phyloP scores from a whole-genome alignment of 2,888 invertebrate genomes.

The Nowickia ferox region DNA sequence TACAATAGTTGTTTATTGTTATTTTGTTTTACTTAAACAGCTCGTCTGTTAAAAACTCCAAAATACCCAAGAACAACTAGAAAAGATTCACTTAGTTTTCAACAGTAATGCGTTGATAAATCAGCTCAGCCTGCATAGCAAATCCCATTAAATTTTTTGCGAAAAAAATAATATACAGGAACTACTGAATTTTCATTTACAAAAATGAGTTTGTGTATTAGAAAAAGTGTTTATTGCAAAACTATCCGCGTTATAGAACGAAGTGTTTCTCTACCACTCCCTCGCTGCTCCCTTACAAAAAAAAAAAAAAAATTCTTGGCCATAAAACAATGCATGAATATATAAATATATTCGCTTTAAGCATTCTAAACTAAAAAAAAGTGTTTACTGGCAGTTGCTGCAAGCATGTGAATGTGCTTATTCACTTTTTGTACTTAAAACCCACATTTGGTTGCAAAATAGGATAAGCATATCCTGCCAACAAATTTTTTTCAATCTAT shows the following conservation, averaged over 20 bases:
- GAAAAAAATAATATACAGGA: conserved; percentile 2
- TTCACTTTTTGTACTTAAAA: not conserved
- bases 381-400: not conserved
- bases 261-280: not conserved
- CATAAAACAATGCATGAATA: conserved; percentile 25
- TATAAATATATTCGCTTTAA: not conserved
- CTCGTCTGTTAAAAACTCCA: not conserved
- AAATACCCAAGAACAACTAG: conserved; percentile 22
- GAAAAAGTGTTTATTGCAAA: not conserved
- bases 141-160: conserved; percentile 65
- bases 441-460: conserved; percentile 30
- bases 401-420: not conserved
- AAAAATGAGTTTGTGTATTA: conserved; percentile 32
- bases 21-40: not conserved
- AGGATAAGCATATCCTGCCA: conserved; percentile 32
- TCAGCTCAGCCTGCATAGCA: conserved; percentile 65
- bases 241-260: not conserved
- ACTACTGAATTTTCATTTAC: conserved; percentile 18
- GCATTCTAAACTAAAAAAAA: not conserved
- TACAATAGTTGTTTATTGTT: not conserved
- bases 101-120: conserved; percentile 71
- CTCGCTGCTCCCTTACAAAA: not conserved
- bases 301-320: not conserved
- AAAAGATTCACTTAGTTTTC: conserved; percentile 52
- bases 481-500: not conserved